Evolutionary conservation across 2,888 invertebrate genomes (phyloP), one percentile per base, ranked within the genome.

Genomic region (Pachliopta kotzebuea): DNA sequence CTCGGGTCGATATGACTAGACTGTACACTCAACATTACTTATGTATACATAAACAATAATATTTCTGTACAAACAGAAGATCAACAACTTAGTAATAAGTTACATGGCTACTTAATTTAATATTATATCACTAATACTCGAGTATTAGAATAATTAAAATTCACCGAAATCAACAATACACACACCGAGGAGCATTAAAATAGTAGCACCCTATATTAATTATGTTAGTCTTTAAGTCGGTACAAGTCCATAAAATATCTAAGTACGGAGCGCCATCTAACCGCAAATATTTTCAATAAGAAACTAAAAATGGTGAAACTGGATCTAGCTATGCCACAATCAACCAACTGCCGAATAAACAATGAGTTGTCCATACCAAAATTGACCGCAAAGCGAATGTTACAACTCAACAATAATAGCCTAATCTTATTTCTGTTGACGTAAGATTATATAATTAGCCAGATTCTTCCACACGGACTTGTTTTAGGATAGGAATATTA

Each of bases 81-180:
- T 85, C 84, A 88, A 90, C 90, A 90, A n/a, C 88, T 90, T 90
- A 90, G 82, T 84, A 83, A 83, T 72, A 67, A 85, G 86, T 89
- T 87, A 90, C 81, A 82, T 83, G 79, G 76, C 90, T 90, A 91
- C 88, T 90, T 91, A 90, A 78, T 79, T 77, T 87, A 85, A 85
- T 85, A 86, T 87, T 85, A 86, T 84, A 85, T 82, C 72, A 80
- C 91, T 90, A 91, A 91, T 91, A 91, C 90, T 90, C 90, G 90
- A 90, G 90, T 90, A 91, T 90, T 90, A 90, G 89, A 91, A 83
- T 80, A 78, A 85, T 83, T 86, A 86, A 86, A 65, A 89, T 86
- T 77, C 89, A 89, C 84, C 86, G 84, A 89, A 90, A 87, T 86
- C 85, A 85, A 82, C 84, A 84, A 84, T 81, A 85, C 86, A 88